A percentile compares a stretch with the other conserved stretches of the same genome.
Conservation (phyloP, 2,797 vertebrate species). For the Enoplosus armatus region DNA sequence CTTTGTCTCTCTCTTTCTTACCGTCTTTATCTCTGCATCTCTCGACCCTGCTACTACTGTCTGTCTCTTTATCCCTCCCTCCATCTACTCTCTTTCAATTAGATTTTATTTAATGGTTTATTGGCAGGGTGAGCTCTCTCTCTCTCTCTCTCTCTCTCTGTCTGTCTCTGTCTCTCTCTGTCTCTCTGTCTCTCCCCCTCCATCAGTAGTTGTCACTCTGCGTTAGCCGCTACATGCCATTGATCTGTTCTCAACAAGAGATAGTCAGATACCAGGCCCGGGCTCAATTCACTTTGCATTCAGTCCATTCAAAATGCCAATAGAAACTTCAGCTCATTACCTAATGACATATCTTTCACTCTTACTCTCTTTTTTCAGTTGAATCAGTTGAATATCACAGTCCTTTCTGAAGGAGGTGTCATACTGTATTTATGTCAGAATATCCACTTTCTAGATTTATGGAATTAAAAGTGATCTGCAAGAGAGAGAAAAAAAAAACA, state of each 20-base stretch:
- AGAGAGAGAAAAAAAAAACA: not conserved
- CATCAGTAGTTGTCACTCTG: constrained; percentile 79
- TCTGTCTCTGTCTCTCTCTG: constrained; percentile 14
- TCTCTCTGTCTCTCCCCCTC: constrained; percentile 18
- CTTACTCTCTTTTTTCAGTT: not conserved
- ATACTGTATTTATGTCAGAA: constrained; percentile 8
- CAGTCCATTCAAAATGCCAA: constrained; percentile 69
- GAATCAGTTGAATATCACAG: constrained; percentile 20
- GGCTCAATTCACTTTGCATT: constrained; percentile 74
- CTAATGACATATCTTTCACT: constrained; percentile 73
- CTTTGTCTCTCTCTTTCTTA: constrained; percentile 19
- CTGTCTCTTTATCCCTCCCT: constrained; percentile 26
- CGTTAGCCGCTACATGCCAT: constrained; percentile 75
- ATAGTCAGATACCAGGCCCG: constrained; percentile 63
- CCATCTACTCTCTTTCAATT: constrained; percentile 67
- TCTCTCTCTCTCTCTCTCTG: constrained; percentile 19
- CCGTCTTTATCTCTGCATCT: constrained; percentile 5
- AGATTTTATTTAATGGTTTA: constrained; percentile 75
- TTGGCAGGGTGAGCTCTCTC: constrained; percentile 56
- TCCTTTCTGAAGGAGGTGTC: constrained; percentile 18
- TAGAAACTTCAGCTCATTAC: constrained; percentile 71
- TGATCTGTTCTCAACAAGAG: constrained; percentile 78
- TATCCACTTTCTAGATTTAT: constrained; percentile 1
- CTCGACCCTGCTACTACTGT: constrained; percentile 5
- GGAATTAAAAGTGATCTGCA: not conserved